Percentiles rank a stretch among this genome's conserved stretches.
Conservation (phyloP, 2,797 vertebrate species). For the Tragopan temminckii region DNA sequence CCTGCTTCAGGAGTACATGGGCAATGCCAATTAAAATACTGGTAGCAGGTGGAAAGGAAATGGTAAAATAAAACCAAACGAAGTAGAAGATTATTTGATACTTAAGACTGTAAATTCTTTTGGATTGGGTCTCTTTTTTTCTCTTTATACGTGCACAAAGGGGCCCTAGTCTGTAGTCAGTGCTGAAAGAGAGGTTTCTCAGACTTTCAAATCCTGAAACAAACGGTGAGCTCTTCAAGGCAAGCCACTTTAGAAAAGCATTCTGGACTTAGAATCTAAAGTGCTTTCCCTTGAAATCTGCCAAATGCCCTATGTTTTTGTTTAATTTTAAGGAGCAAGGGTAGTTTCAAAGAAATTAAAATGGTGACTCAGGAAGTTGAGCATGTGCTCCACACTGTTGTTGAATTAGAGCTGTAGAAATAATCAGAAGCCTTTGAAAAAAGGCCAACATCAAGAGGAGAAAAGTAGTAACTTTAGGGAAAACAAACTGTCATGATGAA, state of each 20-base stretch:
- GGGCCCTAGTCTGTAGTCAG: background rate
- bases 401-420: background rate
- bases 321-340: background rate
- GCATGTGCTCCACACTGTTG: background rate
- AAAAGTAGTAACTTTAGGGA: background rate
- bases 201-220: background rate
- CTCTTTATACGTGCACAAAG: background rate
- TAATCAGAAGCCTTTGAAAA: conserved; percentile 10
- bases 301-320: background rate
- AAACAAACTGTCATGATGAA: background rate
- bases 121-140: background rate
- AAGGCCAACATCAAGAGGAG: background rate
- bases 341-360: background rate
- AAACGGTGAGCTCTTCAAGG: background rate
- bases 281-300: background rate
- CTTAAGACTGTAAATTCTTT: conserved; percentile 12
- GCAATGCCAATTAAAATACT: conserved; percentile 58
- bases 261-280: background rate
- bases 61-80: conserved; percentile 21
- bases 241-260: background rate
- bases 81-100: conserved; percentile 11
- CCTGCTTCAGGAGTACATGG: background rate
- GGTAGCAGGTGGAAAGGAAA: conserved; percentile 34
- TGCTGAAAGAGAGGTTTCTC: background rate
- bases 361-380: background rate